These are phyloP conservation scores for Danio aesculapii DNA, from an alignment of 2,797 vertebrate genomes.

Conservation along the genomic window DNA sequence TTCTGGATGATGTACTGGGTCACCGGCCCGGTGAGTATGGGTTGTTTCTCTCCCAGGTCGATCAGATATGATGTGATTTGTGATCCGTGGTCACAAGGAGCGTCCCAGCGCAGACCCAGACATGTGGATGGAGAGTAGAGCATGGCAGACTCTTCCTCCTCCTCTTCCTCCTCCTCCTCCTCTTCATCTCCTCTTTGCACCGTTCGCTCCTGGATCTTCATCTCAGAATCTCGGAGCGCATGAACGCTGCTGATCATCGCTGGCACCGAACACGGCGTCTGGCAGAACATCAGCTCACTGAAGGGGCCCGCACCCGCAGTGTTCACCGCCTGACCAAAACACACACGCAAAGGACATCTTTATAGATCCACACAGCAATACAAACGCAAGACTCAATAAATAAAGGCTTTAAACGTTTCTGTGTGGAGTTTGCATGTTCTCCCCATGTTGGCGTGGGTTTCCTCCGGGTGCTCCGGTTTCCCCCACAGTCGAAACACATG, in stretches of 20 bases:
- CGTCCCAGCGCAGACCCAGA: slow-evolving; percentile 91
- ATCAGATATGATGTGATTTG: slow-evolving; percentile 95
- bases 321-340: slow-evolving; percentile 84
- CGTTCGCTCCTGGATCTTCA: slow-evolving; percentile 72
- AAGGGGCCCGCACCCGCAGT: slow-evolving; percentile 89
- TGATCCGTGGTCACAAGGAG: slow-evolving; percentile 91
- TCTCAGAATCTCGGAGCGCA: slow-evolving; percentile 85
- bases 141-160: slow-evolving; percentile 66
- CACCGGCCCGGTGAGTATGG: slow-evolving; percentile 84
- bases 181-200: slow-evolving; percentile 43
- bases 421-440: too few relatives aligned
- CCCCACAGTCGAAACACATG: too few relatives aligned
- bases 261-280: slow-evolving; percentile 94
- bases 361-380: neutral
- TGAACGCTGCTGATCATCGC: slow-evolving; percentile 88
- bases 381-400: neutral
- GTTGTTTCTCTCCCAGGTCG: slow-evolving; percentile 93
- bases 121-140: slow-evolving; percentile 92
- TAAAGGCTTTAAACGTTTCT: too few relatives aligned
- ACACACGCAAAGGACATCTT: neutral
- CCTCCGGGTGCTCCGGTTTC: too few relatives aligned
- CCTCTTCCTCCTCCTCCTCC: slow-evolving; percentile 66
- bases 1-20: slow-evolving; percentile 87
- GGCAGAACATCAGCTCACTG: slow-evolving; percentile 89
- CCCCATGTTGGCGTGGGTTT: too few relatives aligned